A percentile compares a stretch with the other conserved stretches of the same genome.
Conservation (phyloP, 2,797 vertebrate genomes). For the Pseudocheirus occidentalis region DNA sequence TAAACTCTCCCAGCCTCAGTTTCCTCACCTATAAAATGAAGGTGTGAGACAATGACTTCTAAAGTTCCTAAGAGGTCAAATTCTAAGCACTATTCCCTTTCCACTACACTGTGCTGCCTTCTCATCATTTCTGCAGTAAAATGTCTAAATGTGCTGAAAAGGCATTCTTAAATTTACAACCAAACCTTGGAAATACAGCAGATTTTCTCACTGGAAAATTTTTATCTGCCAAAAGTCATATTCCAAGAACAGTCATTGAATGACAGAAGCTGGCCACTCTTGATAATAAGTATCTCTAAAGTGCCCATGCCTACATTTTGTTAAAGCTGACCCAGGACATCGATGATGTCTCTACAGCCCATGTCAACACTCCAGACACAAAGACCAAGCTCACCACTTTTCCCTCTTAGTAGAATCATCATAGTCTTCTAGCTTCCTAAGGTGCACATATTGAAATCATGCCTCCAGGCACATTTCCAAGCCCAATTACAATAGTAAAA, state of each 20-base stretch:
- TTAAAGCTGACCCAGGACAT: constrained; percentile 34
- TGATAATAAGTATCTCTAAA: constrained; percentile 29
- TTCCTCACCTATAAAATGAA: not conserved
- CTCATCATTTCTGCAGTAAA: constrained; percentile 40
- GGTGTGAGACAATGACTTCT: not conserved
- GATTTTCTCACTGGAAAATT: constrained; percentile 47
- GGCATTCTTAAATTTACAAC: constrained; percentile 24
- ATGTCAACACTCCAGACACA: constrained; percentile 62
- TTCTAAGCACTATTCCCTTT: not conserved
- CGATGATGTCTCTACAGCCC: not conserved
- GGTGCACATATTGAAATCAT: constrained; percentile 66
- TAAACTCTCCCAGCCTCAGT: not conserved
- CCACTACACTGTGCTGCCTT: not conserved
- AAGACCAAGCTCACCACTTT: constrained; percentile 65
- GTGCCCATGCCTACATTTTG: not conserved
- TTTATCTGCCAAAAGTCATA: constrained; percentile 36
- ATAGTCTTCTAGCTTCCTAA: constrained; percentile 65
- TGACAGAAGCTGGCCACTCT: constrained; percentile 34
- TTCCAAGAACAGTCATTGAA: constrained; percentile 17
- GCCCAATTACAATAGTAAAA: constrained; percentile 74
- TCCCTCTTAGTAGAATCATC: constrained; percentile 64
- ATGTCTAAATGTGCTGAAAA: constrained; percentile 40
- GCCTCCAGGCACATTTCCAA: constrained; percentile 73
- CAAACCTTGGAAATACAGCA: constrained; percentile 38
- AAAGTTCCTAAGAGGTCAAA: not conserved